Conservation (phyloP, 2,888 invertebrate genomes). For the Drosophila subquinaria region DNA sequence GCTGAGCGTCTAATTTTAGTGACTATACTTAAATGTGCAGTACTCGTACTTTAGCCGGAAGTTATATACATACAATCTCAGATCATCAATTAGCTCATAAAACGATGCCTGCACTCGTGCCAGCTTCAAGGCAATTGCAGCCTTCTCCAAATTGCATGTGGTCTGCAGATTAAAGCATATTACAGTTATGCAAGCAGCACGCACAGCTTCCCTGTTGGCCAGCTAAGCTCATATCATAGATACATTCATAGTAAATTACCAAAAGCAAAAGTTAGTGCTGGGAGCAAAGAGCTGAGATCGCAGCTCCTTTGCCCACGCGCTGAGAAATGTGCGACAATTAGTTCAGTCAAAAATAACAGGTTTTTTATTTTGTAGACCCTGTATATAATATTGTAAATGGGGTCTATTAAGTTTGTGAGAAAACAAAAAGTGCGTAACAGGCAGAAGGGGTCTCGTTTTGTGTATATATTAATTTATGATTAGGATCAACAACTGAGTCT, state of each 20-base stretch:
- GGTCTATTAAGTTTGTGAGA: not conserved
- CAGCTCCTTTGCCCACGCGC: constrained; percentile 69
- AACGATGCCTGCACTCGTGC: constrained; percentile 35
- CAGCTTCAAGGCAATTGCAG: constrained; percentile 35
- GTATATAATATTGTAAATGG: too few relatives aligned
- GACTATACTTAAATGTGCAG: constrained; percentile 35
- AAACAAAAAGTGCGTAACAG: not conserved
- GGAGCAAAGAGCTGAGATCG: constrained; percentile 30
- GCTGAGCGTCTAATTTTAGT: constrained; percentile 48
- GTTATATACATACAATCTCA: constrained; percentile 32
- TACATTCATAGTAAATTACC: constrained; percentile 26
- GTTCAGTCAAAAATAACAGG: constrained; percentile 67
- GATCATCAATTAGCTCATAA: constrained; percentile 52
- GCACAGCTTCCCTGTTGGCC: constrained; percentile 57
- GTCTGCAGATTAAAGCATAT: constrained; percentile 48
- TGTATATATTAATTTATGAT: too few relatives aligned
- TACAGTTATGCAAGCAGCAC: constrained; percentile 70
- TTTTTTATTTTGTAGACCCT: constrained; percentile 37
- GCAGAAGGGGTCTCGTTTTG: not conserved
- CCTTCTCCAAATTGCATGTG: constrained; percentile 34
- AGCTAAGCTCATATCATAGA: constrained; percentile 18
- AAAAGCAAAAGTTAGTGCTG: constrained; percentile 12
- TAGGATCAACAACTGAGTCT: too few relatives aligned
- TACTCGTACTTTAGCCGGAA: constrained; percentile 58
- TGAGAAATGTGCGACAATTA: constrained; percentile 81